Evolutionary conservation across 2,888 invertebrate species (phyloP).

Genomic region (Prosapia bicincta): DNA sequence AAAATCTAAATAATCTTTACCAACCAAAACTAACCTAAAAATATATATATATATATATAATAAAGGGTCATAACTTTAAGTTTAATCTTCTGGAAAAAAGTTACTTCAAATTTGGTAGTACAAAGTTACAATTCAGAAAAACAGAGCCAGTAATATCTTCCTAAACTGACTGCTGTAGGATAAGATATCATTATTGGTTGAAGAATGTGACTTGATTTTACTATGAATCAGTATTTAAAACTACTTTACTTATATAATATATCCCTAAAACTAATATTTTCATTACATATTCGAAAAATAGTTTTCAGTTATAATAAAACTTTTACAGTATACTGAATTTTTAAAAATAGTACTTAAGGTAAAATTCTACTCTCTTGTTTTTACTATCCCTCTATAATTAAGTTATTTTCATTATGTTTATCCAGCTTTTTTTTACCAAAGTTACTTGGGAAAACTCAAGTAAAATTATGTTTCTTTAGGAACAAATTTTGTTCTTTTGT

Average conservation of each 20-base stretch:
- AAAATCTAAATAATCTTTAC: too few relatives aligned
- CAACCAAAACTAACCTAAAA: too few relatives aligned
- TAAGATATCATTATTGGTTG: too few relatives aligned
- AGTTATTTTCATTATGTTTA: not conserved
- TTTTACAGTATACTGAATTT: too few relatives aligned
- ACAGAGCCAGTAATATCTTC: too few relatives aligned
- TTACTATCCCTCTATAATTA: not conserved
- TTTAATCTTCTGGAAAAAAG: too few relatives aligned
- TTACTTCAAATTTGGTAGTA: too few relatives aligned
- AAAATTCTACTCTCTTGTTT: not conserved
- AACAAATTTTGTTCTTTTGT: not conserved
- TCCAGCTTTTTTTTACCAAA: not conserved
- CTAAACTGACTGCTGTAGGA: too few relatives aligned
- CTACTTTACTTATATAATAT: not conserved
- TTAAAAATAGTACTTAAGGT: not conserved
- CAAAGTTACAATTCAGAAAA: too few relatives aligned
- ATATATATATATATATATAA: too few relatives aligned
- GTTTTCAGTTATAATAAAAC: not conserved
- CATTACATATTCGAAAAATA: too few relatives aligned
- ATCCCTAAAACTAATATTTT: not conserved
- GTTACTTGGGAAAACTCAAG: not conserved
- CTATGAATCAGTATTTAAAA: not conserved
- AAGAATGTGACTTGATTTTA: not conserved
- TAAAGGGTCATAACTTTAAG: too few relatives aligned
- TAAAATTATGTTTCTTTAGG: not conserved